Base-by-base conservation (phyloP, 1,140 invertebrate species). In the Lithobius niger region DNA sequence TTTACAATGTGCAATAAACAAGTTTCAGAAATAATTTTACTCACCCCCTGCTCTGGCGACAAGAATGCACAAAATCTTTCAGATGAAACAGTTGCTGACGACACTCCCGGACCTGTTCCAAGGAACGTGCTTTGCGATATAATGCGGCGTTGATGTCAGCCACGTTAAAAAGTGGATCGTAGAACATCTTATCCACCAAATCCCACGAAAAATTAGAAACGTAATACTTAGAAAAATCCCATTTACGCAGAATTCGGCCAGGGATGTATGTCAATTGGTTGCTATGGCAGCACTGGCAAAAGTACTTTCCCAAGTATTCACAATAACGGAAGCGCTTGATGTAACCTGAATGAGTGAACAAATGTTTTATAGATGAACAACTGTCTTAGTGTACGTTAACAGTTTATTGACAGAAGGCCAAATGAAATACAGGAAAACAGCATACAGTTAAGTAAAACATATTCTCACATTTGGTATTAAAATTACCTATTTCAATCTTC, bases 281-380 rank as follows among this genome's bases (percentile, higher is more conserved):
- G 10, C 77, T 81, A 69, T 92, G 88, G 67, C 89, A 93, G 27
- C 84, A 86, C 3, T 86, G 88, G 67, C 89, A 93, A 69, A 92
- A 88, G 70, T 86, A 89, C 63, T 87, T 81, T 16, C 86, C 87
- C 45, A 90, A 71, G 67, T 93, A 93, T 64, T 86, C 79, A 68
- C 89, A 93, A 64, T 87, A 88, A 6, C 85, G 76, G 68, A 82
- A 84, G 61, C 79, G 76, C 22, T 79, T 77, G 10, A 82, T 77
- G 64, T 84, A 86, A 54, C 80, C 78, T 57, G 75, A 68, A 65
- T 36, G n/a, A 36, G n/a, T 36, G 31, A 36, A 36, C n/a, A 36
- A 19, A 19, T 45, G 6, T 10, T 19, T 18, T 18, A 45, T 19
- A 13, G 18, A 45, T 19, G 22, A 45, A 45, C 16, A 6, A 45